Conservation (phyloP, 2,888 invertebrate genomes). For the Caradrina kadenii region DNA sequence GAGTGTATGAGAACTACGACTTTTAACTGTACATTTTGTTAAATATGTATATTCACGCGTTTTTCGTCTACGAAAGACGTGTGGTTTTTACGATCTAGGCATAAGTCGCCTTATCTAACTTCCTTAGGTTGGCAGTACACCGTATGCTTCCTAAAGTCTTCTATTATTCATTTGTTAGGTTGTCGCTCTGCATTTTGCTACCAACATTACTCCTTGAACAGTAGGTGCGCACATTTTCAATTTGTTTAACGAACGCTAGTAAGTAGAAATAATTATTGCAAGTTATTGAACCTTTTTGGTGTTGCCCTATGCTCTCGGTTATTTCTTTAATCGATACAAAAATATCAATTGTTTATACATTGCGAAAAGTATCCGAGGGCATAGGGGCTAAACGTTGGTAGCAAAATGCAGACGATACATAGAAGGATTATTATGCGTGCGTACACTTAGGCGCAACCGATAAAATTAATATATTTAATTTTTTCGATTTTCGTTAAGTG, state of each 20-base stretch:
- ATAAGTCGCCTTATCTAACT: slow-evolving; percentile 46
- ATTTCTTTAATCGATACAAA: background rate
- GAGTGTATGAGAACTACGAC: slow-evolving; percentile 44
- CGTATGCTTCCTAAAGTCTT: slow-evolving; percentile 38
- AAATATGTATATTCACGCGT: slow-evolving; percentile 23
- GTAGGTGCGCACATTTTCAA: background rate
- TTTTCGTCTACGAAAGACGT: background rate
- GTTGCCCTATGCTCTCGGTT: background rate
- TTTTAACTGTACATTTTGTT: slow-evolving; percentile 61
- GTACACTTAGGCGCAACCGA: slow-evolving; percentile 5
- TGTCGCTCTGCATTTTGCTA: slow-evolving; percentile 41
- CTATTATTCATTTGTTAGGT: slow-evolving; percentile 33
- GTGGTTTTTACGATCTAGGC: slow-evolving; percentile 33
- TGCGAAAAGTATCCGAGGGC: background rate
- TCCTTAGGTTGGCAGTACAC: slow-evolving; percentile 46
- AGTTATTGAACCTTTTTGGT: background rate
- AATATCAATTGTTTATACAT: background rate
- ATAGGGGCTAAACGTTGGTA: slow-evolving; percentile 1
- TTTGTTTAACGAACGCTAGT: slow-evolving; percentile 6
- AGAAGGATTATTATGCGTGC: slow-evolving; percentile 11
- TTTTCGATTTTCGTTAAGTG: background rate
- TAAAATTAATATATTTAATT: background rate
- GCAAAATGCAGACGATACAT: slow-evolving; percentile 23
- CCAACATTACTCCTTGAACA: slow-evolving; percentile 9
- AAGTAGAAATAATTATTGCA: slow-evolving; percentile 1